A percentile compares a stretch with the other conserved stretches of the same genome.
These are phyloP conservation scores for Microctenopoma steveboyesi DNA, from an alignment of 2,797 vertebrate genomes.

Conservation along the genomic window DNA sequence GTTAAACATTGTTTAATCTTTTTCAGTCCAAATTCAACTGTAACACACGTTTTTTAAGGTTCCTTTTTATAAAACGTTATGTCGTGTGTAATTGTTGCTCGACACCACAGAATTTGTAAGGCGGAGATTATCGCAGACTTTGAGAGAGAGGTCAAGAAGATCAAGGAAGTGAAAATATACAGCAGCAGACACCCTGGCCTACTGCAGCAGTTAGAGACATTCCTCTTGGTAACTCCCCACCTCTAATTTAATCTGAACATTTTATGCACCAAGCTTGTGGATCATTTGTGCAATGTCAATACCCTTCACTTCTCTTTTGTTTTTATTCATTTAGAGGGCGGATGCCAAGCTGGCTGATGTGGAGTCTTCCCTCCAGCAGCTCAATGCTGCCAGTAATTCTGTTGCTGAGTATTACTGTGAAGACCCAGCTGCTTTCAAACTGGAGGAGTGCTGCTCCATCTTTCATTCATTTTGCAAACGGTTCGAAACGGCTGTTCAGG, in stretches of 20 bases:
- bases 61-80: too few relatives aligned
- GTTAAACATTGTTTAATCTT: not conserved
- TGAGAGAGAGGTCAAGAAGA: constrained; percentile 76
- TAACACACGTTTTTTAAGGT: not conserved
- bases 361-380: constrained; percentile 63
- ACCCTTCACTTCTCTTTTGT: not conserved
- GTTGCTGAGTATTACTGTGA: constrained; percentile 87
- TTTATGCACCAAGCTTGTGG: not conserved
- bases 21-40: not conserved
- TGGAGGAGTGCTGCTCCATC: constrained; percentile 86
- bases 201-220: constrained; percentile 78
- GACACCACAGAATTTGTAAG: constrained; percentile 78
- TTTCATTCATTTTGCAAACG: constrained; percentile 85
- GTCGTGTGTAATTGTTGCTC: not conserved
- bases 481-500: constrained; percentile 82
- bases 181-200: constrained; percentile 70
- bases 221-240: constrained; percentile 70
- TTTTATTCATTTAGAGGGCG: constrained; percentile 72
- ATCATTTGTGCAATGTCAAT: not conserved
- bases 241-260: not conserved
- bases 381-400: constrained; percentile 60
- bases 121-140: constrained; percentile 82
- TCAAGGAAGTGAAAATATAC: constrained; percentile 73
- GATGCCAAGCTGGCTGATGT: constrained; percentile 70
- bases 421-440: constrained; percentile 80